A percentile compares a stretch with the other conserved stretches of the same genome.
These are phyloP conservation scores for Gymnorhina tibicen DNA, from an alignment of 2,113 vertebrate genomes.

Conservation along the genomic window DNA sequence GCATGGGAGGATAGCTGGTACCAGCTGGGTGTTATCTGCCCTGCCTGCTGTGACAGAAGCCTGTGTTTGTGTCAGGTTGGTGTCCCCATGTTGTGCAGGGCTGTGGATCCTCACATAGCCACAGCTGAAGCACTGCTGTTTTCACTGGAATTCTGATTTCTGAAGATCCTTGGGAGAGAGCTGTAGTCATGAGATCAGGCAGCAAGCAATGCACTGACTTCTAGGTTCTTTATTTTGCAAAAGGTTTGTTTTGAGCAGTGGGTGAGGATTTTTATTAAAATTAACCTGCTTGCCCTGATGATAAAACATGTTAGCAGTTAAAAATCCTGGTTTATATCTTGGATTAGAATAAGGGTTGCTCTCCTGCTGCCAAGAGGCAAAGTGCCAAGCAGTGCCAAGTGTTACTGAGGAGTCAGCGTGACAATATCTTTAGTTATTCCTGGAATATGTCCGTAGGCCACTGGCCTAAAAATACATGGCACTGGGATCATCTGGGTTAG, in stretches of 20 bases:
- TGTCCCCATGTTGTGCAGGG: neutral
- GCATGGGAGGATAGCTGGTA: neutral
- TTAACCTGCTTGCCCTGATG: neutral
- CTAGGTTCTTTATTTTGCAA: neutral
- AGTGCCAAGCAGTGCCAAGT: conserved; percentile 6
- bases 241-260: neutral
- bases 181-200: neutral
- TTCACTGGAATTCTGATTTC: neutral
- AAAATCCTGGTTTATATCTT: neutral
- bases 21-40: neutral
- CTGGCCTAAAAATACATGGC: conserved; percentile 4
- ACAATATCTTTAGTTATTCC: conserved; percentile 13
- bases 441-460: neutral
- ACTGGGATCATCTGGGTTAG: neutral
- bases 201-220: neutral
- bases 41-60: neutral
- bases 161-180: neutral
- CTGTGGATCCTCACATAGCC: neutral
- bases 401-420: neutral
- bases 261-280: neutral
- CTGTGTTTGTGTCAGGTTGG: neutral
- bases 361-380: neutral
- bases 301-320: neutral
- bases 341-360: neutral
- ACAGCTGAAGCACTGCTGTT: neutral